Conservation (phyloP, 2,113 vertebrate species). For the Morphnarchus princeps region DNA sequence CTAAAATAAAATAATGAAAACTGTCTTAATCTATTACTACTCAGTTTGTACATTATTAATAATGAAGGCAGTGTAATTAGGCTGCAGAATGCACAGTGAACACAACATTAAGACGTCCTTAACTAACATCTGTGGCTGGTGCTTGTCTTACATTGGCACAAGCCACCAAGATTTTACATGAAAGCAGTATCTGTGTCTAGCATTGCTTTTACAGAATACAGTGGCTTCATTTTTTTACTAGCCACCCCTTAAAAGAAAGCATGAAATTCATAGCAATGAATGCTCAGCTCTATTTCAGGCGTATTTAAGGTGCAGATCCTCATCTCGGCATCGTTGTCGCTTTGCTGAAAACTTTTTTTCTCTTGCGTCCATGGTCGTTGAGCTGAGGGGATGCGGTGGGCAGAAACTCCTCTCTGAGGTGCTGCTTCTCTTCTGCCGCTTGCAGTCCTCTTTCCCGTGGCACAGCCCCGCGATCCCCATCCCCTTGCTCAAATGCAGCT, state of each 20-base stretch:
- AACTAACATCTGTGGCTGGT: conserved; percentile 46
- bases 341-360: not conserved
- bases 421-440: not conserved
- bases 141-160: conserved; percentile 21
- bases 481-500: not conserved
- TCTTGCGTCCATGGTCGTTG: not conserved
- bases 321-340: not conserved
- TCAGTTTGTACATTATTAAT: conserved; percentile 18
- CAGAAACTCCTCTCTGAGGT: not conserved
- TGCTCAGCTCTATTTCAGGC: not conserved
- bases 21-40: conserved; percentile 19
- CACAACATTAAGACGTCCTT: conserved; percentile 37
- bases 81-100: conserved; percentile 23
- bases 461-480: not conserved
- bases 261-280: not conserved
- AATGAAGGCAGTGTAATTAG: conserved; percentile 55
- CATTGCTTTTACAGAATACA: not conserved
- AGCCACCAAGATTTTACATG: conserved; percentile 3
- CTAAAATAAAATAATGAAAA: conserved; percentile 17
- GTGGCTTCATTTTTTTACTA: conserved; percentile 1
- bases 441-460: not conserved
- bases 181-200: not conserved
- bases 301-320: not conserved
- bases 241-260: not conserved
- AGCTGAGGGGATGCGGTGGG: not conserved